Evolutionary conservation across 64 coral and sea anemone species (phyloP), one percentile per base, ranked within the genome.

Genomic region (Montipora cactus): DNA sequence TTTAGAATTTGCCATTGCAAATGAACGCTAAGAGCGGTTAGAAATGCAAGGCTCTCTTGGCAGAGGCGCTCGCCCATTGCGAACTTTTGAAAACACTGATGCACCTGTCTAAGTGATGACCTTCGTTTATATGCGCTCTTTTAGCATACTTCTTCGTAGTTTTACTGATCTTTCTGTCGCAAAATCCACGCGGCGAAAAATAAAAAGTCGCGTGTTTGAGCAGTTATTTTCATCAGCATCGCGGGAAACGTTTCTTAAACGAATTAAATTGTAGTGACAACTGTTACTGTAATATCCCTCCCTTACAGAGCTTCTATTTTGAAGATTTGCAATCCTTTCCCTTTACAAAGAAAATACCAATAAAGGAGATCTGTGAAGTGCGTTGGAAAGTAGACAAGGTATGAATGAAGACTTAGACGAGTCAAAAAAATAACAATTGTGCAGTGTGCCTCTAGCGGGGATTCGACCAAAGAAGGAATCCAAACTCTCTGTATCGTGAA

Each of bases 1-100:
- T 57, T 90, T 59, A 69, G 69, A 68, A 85, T 95, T 95, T 95
- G 21, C 88, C 88, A 90, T 81, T 47, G 76, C 74, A 90, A 90
- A 82, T 85, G 93, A 90, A 90, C 66, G 68, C 57, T 90, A 78
- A 9, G 49, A 76, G 67, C 75, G 89, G 89, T 4, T 74, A 87
- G 47, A 75, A 82, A 94, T 44, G 81, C 5, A 53, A 61, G 13
- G 49, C 59, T 59, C 82, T 18, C 28, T 44, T 15, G 14, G 10
- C 15, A 67, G 4, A 37, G 10, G 8, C 79, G 52, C 55, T 3
- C 3, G 4, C 49, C 9, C 50, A 68, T 18, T 11, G 15, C 66
- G 64, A 72, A 66, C 28, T 86, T 4, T 19, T 49, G n/a, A 86
- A 82, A 66, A 86, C 28, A 22, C 9, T 5, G 3, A 5, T 71